These are phyloP conservation scores for Carassius auratus DNA, from an alignment of 2,113 vertebrate genomes.

Conservation along the genomic window DNA sequence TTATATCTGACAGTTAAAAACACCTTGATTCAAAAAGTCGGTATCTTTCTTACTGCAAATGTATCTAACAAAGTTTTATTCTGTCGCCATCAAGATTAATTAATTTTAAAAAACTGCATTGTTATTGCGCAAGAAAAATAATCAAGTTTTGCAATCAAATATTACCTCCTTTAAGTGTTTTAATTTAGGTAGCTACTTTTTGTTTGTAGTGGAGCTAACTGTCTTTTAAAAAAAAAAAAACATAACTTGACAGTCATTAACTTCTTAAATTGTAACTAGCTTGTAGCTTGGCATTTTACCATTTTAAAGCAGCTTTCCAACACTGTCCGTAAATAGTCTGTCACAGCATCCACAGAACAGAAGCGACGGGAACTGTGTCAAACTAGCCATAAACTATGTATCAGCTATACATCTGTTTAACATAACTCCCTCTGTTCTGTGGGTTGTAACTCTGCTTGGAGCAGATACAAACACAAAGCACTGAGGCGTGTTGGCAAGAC, in stretches of 20 bases:
- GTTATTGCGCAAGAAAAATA: background rate
- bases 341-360: background rate
- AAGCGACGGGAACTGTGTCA: background rate
- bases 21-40: background rate
- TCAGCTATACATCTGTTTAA: slow-evolving; percentile 39
- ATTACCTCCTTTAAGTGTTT: background rate
- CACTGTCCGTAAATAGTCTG: background rate
- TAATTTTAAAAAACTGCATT: background rate
- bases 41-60: background rate
- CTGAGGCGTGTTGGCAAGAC: slow-evolving; percentile 12
- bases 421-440: slow-evolving; percentile 29
- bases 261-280: background rate
- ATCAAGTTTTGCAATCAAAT: background rate
- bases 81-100: background rate
- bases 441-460: slow-evolving; percentile 21
- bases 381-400: slow-evolving; percentile 1
- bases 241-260: background rate
- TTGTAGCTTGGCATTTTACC: background rate
- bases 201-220: background rate
- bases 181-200: background rate
- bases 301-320: background rate
- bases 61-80: background rate
- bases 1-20: background rate
- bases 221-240: background rate
- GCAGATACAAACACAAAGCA: slow-evolving; percentile 21